Percentiles rank a stretch among this genome's conserved stretches.
Conservation (phyloP, 2,797 vertebrate genomes). For the Muraenolepis orangiensis region DNA sequence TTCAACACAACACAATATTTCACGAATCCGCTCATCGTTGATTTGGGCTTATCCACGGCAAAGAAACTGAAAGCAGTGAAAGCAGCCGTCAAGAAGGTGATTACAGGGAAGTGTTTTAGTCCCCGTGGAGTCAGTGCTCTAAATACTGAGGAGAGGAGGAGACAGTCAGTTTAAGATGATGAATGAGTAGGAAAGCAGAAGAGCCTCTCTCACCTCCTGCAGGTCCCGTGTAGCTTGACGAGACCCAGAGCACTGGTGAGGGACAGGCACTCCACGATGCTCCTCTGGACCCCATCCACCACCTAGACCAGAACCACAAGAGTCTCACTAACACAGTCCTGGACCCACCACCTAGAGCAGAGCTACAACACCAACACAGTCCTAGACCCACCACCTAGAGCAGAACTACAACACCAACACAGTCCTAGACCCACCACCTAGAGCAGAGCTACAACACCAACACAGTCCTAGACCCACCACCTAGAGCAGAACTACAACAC, state of each 20-base stretch:
- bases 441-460: no score
- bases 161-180: not conserved
- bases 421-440: no score
- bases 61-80: not conserved
- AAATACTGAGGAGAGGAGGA: not conserved
- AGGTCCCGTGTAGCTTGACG: conserved; percentile 80
- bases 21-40: not conserved
- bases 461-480: no score
- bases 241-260: conserved; percentile 84
- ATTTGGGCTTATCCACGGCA: not conserved
- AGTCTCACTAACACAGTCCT: not conserved
- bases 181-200: not conserved
- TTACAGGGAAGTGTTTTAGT: not conserved
- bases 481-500: no score
- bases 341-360: not conserved
- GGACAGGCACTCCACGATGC: conserved; percentile 85
- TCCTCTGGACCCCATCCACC: conserved; percentile 79
- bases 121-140: not conserved
- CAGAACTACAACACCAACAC: no score
- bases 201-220: conserved; percentile 80
- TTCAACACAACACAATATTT: not conserved
- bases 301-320: not conserved
- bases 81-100: not conserved
- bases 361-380: no score
- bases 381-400: no score